These are phyloP conservation scores for Brachypodius melanocephalos DNA, from an alignment of 2,113 vertebrate genomes.

Conservation along the genomic window DNA sequence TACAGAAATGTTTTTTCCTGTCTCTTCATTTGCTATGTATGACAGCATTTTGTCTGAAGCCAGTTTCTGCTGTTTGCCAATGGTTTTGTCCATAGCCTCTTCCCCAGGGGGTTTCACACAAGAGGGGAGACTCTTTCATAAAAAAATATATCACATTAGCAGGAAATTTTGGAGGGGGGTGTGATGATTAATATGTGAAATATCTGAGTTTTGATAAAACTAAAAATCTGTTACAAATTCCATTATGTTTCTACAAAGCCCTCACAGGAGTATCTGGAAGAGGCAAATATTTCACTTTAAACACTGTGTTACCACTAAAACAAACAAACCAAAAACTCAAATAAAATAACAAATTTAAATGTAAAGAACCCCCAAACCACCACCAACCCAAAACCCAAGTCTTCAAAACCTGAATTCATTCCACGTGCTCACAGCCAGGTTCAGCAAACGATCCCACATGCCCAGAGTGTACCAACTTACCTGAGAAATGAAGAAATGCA, in stretches of 20 bases:
- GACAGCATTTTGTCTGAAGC: constrained; percentile 66
- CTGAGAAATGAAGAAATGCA: constrained; percentile 27
- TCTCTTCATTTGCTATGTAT: constrained; percentile 64
- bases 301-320: neutral
- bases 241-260: neutral
- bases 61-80: constrained; percentile 63
- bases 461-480: neutral
- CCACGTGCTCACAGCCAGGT: neutral
- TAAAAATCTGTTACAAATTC: neutral
- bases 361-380: neutral
- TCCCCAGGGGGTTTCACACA: constrained; percentile 65
- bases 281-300: constrained; percentile 19
- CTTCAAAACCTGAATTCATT: neutral
- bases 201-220: constrained; percentile 2
- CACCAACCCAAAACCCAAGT: neutral
- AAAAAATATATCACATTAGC: constrained; percentile 68
- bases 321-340: neutral
- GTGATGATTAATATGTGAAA: constrained; percentile 40
- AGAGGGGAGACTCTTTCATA: constrained; percentile 68
- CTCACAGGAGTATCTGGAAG: neutral
- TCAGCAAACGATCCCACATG: neutral
- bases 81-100: constrained; percentile 68
- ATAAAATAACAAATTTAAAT: neutral
- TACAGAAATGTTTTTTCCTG: constrained; percentile 68
- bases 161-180: constrained; percentile 28